Base-by-base conservation (phyloP, 2,888 invertebrate species). In the Hemaris fuciformis region DNA sequence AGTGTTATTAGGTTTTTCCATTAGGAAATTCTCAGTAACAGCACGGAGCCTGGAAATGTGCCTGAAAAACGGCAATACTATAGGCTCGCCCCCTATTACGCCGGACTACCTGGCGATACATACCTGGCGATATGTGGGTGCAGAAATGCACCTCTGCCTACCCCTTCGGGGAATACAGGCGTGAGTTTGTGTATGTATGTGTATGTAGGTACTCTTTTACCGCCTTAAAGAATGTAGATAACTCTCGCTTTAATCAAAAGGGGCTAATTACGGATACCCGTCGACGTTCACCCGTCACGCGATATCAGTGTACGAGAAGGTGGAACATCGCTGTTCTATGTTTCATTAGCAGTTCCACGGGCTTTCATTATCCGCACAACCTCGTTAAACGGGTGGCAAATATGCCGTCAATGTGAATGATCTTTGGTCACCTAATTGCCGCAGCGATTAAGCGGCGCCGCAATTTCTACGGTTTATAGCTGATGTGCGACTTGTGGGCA, bases 381-480 rank as follows among this genome's bases (percentile, higher is more conserved):
- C 60, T 60, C 60, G 60, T 60, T 60, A 53, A 38, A 60, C 15
- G 41, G 34, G 38, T 53, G 60, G 27, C 41, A 41, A 60, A 60
- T 53, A 38, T 60, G 53, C 60, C 60, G 48, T 15, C 20, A 18
- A 20, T 38, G 53, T 60, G 41, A 60, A 53, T 60, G 23, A 53
- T 53, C 48, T 60, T 53, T 60, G 48, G 25, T 18, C 48, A 60
- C 15, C 53, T 53, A 60, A 60, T 60, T 60, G 48, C 41, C 60
- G 8, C 18, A 53, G 53, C 60, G 53, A 53, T 53, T 53, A 53
- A 53, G 1, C 8, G 18, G 53, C 53, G 53, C 27, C 15, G 15
- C 53, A 27, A 31, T 53, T 53, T 53, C 4, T 27, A 15, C 25
- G 48, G 25, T 27, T 53, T 53, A 53, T 18, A 15, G 25, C 25